Percentiles rank a stretch among this genome's conserved stretches.
phyloP scores from a whole-genome alignment of 2,888 invertebrate species.

The Drosophila kanekoi region DNA sequence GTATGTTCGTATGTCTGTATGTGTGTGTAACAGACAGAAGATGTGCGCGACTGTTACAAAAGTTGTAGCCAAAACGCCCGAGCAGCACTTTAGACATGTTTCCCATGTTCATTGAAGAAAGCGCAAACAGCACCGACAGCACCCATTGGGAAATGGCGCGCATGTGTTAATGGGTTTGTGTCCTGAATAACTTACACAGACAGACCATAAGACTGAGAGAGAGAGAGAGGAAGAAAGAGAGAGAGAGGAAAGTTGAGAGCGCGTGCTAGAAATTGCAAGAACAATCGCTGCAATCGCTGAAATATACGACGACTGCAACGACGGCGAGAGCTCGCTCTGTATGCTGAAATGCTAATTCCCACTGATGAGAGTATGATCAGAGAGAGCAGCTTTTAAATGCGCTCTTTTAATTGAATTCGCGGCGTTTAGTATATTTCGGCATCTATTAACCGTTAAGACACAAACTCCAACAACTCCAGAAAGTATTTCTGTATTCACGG shows the following conservation, averaged over 20 bases:
- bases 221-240: neutral
- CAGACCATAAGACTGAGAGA: neutral
- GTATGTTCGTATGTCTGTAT: conserved; percentile 11
- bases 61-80: conserved; percentile 49
- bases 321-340: neutral
- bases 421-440: too few species aligned
- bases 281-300: neutral
- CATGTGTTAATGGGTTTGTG: conserved; percentile 58
- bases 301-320: neutral
- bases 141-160: conserved; percentile 58
- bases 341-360: too few species aligned
- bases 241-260: neutral
- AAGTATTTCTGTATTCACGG: too few species aligned
- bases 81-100: conserved; percentile 55
- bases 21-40: conserved; percentile 26
- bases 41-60: conserved; percentile 58
- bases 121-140: conserved; percentile 30
- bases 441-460: too few species aligned
- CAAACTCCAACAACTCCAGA: too few species aligned
- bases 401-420: too few species aligned
- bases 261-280: neutral
- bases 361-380: too few species aligned
- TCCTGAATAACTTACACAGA: conserved; percentile 14
- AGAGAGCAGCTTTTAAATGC: too few species aligned
- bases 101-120: conserved; percentile 59